Conservation (phyloP, 2,113 vertebrate genomes). For the Synodontis membranacea region DNA sequence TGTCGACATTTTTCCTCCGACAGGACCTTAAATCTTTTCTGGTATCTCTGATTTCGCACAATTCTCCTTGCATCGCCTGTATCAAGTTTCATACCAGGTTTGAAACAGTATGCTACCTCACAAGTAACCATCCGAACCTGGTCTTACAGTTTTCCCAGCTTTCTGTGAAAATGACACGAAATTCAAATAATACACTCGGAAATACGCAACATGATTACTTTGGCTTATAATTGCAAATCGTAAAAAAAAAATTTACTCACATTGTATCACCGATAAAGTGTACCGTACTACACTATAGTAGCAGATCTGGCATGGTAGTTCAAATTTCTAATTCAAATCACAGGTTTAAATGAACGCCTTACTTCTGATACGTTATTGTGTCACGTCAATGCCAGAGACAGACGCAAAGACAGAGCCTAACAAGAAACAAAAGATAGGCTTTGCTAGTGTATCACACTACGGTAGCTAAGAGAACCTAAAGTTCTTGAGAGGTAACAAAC, state of each 20-base stretch:
- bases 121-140: not conserved
- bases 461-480: too few relatives aligned
- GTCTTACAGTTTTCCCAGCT: not conserved
- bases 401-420: too few relatives aligned
- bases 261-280: not conserved
- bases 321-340: not conserved
- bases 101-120: not conserved
- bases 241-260: not conserved
- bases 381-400: too few relatives aligned
- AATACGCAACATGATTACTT: not conserved
- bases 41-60: constrained; percentile 34
- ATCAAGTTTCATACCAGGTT: not conserved
- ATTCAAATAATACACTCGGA: not conserved
- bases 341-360: not conserved
- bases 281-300: not conserved
- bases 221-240: not conserved
- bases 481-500: too few relatives aligned
- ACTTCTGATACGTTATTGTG: too few relatives aligned
- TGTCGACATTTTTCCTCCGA: constrained; percentile 41
- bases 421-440: too few relatives aligned
- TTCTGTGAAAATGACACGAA: not conserved
- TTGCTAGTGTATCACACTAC: too few relatives aligned
- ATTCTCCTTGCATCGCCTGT: constrained; percentile 46
- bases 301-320: not conserved
- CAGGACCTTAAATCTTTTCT: constrained; percentile 32